Conservation (phyloP, 2,888 invertebrate species). For the Eulithis prunata region DNA sequence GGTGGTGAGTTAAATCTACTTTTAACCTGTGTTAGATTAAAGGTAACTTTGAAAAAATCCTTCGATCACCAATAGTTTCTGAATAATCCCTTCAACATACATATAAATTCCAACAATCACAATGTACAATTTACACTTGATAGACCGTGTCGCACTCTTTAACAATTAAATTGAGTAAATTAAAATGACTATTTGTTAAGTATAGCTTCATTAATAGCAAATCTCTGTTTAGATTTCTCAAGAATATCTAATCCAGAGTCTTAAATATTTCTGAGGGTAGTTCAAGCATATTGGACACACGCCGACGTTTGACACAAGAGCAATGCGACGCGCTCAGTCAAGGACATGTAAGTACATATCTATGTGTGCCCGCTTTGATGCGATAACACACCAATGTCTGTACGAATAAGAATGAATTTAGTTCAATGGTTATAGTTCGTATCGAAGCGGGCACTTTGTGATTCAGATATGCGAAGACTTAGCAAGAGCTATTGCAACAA, state of each 20-base stretch:
- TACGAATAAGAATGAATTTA: slow-evolving; percentile 2
- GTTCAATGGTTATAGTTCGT: neutral
- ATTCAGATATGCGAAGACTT: neutral
- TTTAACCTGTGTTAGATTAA: no score
- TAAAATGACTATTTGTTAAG: neutral
- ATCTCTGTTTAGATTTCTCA: no score
- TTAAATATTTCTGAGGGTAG: no score
- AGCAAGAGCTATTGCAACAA: neutral
- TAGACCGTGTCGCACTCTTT: neutral
- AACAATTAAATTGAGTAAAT: neutral
- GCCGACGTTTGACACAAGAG: neutral
- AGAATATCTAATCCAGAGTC: no score
- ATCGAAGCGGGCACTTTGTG: slow-evolving; percentile 25
- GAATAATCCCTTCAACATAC: neutral
- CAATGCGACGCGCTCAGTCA: neutral
- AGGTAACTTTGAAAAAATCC: neutral
- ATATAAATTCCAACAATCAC: neutral
- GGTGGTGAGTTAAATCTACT: neutral
- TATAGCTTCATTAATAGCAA: no score
- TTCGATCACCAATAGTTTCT: neutral
- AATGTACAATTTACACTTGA: neutral
- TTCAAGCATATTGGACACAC: no score
- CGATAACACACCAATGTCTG: neutral
- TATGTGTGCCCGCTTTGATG: slow-evolving; percentile 16
- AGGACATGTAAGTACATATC: neutral